Base-by-base conservation (phyloP, 1,140 invertebrate genomes). In the Drosophila arizonae region DNA sequence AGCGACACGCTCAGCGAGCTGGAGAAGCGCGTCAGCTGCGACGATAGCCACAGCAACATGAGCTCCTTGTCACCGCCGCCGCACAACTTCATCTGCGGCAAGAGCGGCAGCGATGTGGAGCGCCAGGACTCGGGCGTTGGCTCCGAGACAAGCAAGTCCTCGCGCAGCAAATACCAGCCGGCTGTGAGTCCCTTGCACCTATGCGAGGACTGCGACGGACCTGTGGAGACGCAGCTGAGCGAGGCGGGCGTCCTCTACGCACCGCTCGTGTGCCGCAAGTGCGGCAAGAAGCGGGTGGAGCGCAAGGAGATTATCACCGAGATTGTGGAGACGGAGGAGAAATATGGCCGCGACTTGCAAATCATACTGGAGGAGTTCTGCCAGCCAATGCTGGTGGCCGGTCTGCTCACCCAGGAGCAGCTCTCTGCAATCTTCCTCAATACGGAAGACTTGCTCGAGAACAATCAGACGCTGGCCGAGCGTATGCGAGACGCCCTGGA, bases 291-390 rank as follows among this genome's bases (percentile, higher is more conserved):
- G 88, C 93, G 97, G 63, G 94, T 95, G 0, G 97, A 99, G 90
- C 94, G 97, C 41, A 97, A 97, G 87, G 97, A 99, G 93, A 98
- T 98, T 17, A 97, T 99, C 54, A 96, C 95, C 1, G 98, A 99
- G 93, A 98, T 99, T 70, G 96, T 98, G 3, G 98, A 99, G 92
- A 99, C 98, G 1, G 98, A 99, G 93, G 95, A 98, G 77, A 99
- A 98, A 90, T 99, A 99, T 90, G 97, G 97, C 2, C 93, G 97
- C 75, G 97, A 99, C 93, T 92, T 99, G 73, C 95, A 96, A 82
- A 98, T 99, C 50, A 96, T 99, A 65, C 92, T 97, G 48, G 97
- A 99, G 91, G 97, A 99, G 91, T 99, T 99, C 92, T 97, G 97
- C 91, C 95, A 96, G 81, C 98, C 97, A 0, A 98, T 98, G 95